Evolutionary conservation across 2,888 invertebrate genomes (phyloP).

Genomic region (Zygaena filipendulae): DNA sequence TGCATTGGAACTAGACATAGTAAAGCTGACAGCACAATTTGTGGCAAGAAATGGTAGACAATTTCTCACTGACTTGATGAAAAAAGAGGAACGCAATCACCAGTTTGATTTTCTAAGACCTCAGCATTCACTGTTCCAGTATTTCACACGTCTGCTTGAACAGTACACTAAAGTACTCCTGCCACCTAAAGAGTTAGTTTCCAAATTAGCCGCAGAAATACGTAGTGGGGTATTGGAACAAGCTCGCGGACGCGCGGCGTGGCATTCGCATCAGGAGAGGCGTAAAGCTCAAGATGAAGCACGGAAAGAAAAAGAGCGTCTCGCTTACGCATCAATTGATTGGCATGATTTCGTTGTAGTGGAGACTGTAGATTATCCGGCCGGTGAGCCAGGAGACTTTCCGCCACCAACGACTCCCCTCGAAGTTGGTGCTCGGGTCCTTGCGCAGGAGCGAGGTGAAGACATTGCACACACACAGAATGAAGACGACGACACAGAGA

Average conservation of each 20-base stretch:
- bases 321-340: constrained; percentile 97
- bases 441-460: constrained; percentile 83
- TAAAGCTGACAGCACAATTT: constrained; percentile 98
- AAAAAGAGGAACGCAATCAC: constrained; percentile 96
- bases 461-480: constrained; percentile 63
- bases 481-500: constrained; percentile 83
- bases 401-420: constrained; percentile 98
- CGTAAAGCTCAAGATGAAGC: constrained; percentile 95
- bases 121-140: constrained; percentile 97
- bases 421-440: constrained; percentile 94
- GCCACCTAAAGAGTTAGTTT: constrained; percentile 91
- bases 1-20: constrained; percentile 97
- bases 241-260: constrained; percentile 94
- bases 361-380: constrained; percentile 98
- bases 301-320: constrained; percentile 92
- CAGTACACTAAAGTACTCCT: constrained; percentile 98
- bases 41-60: constrained; percentile 98
- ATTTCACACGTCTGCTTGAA: constrained; percentile 97
- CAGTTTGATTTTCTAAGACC: constrained; percentile 99
- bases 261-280: constrained; percentile 95
- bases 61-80: constrained; percentile 98
- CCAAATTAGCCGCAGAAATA: constrained; percentile 82
- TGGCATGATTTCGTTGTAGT: constrained; percentile 99
- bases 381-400: constrained; percentile 94
- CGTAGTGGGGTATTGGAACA: constrained; percentile 80